Conservation (phyloP, 2,113 vertebrate genomes). For the Hippocampus comes region DNA sequence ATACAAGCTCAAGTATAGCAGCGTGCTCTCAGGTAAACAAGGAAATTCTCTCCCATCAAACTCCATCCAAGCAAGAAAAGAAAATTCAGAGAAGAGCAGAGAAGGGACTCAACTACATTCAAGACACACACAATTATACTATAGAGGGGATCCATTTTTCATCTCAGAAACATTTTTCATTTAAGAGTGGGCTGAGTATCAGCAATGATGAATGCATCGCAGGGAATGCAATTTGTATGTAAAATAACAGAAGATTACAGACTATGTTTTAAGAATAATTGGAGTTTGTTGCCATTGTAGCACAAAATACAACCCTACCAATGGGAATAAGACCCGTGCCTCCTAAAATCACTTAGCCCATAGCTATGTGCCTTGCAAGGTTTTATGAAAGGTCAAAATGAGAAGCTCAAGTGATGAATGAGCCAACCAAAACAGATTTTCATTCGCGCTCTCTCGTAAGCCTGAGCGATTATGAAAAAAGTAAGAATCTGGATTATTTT, state of each 20-base stretch:
- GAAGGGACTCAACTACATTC: constrained; percentile 64
- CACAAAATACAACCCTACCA: constrained; percentile 64
- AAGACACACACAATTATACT: constrained; percentile 75
- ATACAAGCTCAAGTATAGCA: not conserved
- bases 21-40: not conserved
- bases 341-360: constrained; percentile 74
- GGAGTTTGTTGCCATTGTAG: constrained; percentile 73
- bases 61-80: constrained; percentile 38
- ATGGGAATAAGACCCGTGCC: constrained; percentile 63
- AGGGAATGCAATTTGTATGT: constrained; percentile 81
- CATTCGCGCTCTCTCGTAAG: constrained; percentile 41
- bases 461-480: too few species aligned
- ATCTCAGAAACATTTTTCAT: constrained; percentile 80
- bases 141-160: constrained; percentile 75
- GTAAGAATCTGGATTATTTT: too few species aligned
- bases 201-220: constrained; percentile 77
- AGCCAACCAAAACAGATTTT: constrained; percentile 51
- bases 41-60: constrained; percentile 29
- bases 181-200: constrained; percentile 74
- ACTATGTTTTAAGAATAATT: constrained; percentile 80
- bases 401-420: constrained; percentile 62
- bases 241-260: constrained; percentile 81
- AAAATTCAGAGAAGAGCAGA: constrained; percentile 49
- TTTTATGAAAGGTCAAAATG: constrained; percentile 57
- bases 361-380: constrained; percentile 53